Evolutionary conservation across 2,113 vertebrate genomes (phyloP).

Genomic region (Xenopus borealis): DNA sequence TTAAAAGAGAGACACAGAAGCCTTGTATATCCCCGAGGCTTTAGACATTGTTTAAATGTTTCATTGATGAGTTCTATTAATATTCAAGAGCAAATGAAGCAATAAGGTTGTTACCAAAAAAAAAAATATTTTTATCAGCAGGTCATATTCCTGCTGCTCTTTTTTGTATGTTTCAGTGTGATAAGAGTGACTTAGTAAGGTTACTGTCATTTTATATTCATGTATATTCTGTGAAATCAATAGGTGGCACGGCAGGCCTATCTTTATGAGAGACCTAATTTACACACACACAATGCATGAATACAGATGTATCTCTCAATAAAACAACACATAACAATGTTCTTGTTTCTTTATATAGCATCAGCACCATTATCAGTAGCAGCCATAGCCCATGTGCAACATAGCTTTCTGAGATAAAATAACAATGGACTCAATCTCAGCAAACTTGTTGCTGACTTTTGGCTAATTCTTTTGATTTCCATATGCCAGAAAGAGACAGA

Average conservation of each 20-base stretch:
- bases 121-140: conserved; percentile 1
- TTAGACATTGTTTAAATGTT: conserved; percentile 23
- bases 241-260: conserved; percentile 17
- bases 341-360: not conserved
- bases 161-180: conserved; percentile 16
- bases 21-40: not conserved
- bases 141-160: not conserved
- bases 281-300: not conserved
- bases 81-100: conserved; percentile 10
- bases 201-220: conserved; percentile 19
- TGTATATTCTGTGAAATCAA: conserved; percentile 32
- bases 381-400: not conserved
- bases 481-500: too few species aligned
- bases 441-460: too few species aligned
- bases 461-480: too few species aligned
- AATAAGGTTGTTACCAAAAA: conserved; percentile 13
- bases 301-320: not conserved
- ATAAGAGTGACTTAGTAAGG: conserved; percentile 9
- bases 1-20: too few species aligned
- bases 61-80: conserved; percentile 30
- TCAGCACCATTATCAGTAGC: not conserved
- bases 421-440: not conserved
- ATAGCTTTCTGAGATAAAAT: not conserved
- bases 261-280: conserved; percentile 14
- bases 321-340: not conserved